These are phyloP conservation scores for Ispidina lecontei DNA, from an alignment of 2,797 vertebrate species.

Conservation along the genomic window DNA sequence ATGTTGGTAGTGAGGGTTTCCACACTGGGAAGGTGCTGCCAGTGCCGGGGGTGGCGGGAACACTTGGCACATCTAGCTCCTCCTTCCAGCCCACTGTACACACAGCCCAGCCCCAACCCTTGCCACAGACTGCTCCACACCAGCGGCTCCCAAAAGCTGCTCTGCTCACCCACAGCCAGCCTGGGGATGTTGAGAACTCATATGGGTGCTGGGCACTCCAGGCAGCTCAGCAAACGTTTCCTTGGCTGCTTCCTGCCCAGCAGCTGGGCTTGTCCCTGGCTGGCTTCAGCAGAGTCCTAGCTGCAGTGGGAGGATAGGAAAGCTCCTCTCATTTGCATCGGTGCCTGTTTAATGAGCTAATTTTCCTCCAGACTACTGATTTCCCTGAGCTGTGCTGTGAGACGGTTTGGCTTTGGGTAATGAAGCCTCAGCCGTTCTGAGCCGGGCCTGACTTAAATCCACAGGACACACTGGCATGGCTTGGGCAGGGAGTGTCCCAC, in stretches of 20 bases:
- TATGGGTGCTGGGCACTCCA: fast-evolving
- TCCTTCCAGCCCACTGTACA: too few species aligned
- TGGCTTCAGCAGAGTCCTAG: fast-evolving
- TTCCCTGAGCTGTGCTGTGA: conserved; percentile 18
- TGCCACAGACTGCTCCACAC: not conserved
- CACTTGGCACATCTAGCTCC: not conserved
- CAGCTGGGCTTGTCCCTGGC: too few species aligned
- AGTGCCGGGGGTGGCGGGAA: not conserved
- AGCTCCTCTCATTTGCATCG: not conserved
- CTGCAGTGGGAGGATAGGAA: not conserved
- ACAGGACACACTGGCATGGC: fast-evolving
- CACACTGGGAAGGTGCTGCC: fast-evolving
- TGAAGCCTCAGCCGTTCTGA: not conserved
- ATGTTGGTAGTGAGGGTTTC: not conserved
- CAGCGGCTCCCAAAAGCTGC: not conserved
- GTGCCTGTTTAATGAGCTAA: conserved; percentile 35
- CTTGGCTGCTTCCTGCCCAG: not conserved
- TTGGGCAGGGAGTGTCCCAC: not conserved
- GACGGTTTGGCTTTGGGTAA: not conserved
- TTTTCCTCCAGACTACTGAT: conserved; percentile 28
- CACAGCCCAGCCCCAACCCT: not conserved
- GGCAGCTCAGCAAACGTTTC: fast-evolving
- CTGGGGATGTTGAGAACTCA: fast-evolving
- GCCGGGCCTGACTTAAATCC: not conserved
- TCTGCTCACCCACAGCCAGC: fast-evolving